These are phyloP conservation scores for Macaria notata DNA, from an alignment of 2,888 invertebrate genomes.

Conservation along the genomic window DNA sequence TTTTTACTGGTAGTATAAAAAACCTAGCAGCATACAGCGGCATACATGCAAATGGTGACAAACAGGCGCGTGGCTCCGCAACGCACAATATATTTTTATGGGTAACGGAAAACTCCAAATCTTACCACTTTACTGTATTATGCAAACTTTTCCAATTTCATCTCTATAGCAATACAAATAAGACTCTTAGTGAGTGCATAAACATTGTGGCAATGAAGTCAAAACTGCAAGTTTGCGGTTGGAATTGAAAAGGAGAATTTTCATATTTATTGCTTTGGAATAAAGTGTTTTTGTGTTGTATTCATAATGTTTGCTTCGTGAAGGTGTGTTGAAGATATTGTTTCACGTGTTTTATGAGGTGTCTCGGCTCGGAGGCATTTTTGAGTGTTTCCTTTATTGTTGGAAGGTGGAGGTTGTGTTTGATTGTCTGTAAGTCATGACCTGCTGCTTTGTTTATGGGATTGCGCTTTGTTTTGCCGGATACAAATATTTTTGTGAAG, in stretches of 20 bases:
- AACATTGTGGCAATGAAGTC: background rate
- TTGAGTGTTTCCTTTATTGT: slow-evolving; percentile 56
- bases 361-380: slow-evolving; percentile 63
- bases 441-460: slow-evolving; percentile 38
- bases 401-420: slow-evolving; percentile 29
- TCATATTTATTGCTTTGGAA: slow-evolving; percentile 32
- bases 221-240: background rate
- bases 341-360: slow-evolving; percentile 81
- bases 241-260: slow-evolving; percentile 20
- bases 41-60: slow-evolving; percentile 80
- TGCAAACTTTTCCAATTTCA: slow-evolving; percentile 22
- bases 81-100: slow-evolving; percentile 81
- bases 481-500: slow-evolving; percentile 1
- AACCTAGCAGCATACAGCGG: slow-evolving; percentile 20
- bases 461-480: slow-evolving; percentile 21
- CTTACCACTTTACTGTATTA: slow-evolving; percentile 39
- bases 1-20: slow-evolving; percentile 6
- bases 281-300: slow-evolving; percentile 22
- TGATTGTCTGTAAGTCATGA: slow-evolving; percentile 39
- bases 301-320: slow-evolving; percentile 14
- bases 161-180: slow-evolving; percentile 28
- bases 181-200: background rate
- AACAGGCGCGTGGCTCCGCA: slow-evolving; percentile 74
- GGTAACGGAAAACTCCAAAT: slow-evolving; percentile 68
- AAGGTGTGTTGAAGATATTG: slow-evolving; percentile 63